phyloP scores from a whole-genome alignment of 2,888 invertebrate genomes.

The Agonopterix alstromeriana region DNA sequence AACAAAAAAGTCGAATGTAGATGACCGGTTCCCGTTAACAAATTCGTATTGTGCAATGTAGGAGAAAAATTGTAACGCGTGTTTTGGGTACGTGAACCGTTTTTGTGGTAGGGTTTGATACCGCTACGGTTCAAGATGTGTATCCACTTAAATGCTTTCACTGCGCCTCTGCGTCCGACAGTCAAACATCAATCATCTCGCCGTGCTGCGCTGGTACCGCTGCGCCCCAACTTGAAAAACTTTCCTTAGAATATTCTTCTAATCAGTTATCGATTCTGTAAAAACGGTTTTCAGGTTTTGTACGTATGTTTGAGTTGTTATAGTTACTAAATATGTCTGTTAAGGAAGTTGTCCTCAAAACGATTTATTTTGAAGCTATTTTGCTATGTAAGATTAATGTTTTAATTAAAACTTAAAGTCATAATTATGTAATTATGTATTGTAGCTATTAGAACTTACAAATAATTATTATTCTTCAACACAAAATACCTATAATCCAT shows the following conservation, averaged over 20 bases:
- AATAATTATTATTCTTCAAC: too few relatives aligned
- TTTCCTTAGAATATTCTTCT: background rate
- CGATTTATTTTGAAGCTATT: too few relatives aligned
- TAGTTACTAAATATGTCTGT: too few relatives aligned
- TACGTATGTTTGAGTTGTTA: too few relatives aligned
- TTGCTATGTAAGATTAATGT: too few relatives aligned
- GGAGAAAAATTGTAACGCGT: slow-evolving; percentile 72
- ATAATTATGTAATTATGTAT: too few relatives aligned
- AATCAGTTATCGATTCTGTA: too few relatives aligned
- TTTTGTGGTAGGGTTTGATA: slow-evolving; percentile 61
- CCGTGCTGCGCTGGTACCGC: slow-evolving; percentile 15
- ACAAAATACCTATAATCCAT: too few relatives aligned
- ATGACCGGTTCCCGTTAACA: slow-evolving; percentile 73
- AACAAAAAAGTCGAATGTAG: slow-evolving; percentile 73
- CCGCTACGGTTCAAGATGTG: slow-evolving; percentile 52
- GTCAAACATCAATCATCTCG: slow-evolving; percentile 49
- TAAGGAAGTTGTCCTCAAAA: too few relatives aligned
- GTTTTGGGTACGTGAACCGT: slow-evolving; percentile 25
- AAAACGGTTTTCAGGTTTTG: too few relatives aligned
- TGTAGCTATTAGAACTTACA: too few relatives aligned
- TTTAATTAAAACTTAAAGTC: too few relatives aligned
- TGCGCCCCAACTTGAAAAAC: slow-evolving; percentile 1
- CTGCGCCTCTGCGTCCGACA: slow-evolving; percentile 27
- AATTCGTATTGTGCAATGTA: slow-evolving; percentile 75
- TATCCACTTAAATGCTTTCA: slow-evolving; percentile 61